Percentiles rank a stretch among this genome's conserved stretches.
Evolutionary conservation across 1,140 invertebrate species (phyloP).

Genomic region (Akabosia matsudoensis): DNA sequence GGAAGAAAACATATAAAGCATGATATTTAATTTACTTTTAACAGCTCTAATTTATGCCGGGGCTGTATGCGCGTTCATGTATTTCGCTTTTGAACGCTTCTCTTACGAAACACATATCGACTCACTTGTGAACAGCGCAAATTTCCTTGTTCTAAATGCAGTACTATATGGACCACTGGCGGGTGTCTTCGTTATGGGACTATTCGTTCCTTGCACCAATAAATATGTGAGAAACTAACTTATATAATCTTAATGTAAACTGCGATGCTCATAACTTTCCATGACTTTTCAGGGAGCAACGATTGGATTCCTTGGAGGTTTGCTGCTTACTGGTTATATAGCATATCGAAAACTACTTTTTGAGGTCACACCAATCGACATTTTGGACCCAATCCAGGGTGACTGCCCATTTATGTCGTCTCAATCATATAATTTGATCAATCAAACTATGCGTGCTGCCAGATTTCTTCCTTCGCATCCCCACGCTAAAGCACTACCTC

Average conservation of each 20-base stretch:
- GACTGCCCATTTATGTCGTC: background rate
- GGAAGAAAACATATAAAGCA: background rate
- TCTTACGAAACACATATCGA: background rate
- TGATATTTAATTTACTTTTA: background rate
- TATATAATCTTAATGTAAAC: background rate
- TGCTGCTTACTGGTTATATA: background rate
- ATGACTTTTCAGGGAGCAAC: background rate
- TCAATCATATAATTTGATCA: too few species aligned
- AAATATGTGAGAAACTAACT: constrained; percentile 24
- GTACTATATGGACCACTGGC: constrained; percentile 7
- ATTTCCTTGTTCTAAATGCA: background rate
- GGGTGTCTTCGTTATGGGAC: constrained; percentile 19
- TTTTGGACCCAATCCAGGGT: background rate
- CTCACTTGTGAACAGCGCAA: background rate
- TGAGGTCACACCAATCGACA: background rate
- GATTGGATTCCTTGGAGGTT: background rate
- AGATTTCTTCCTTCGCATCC: too few species aligned
- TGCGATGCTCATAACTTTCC: background rate
- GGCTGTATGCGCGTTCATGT: background rate
- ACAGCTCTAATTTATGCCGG: background rate
- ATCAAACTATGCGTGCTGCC: too few species aligned
- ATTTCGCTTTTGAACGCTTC: background rate
- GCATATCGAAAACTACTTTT: background rate
- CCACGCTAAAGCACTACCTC: too few species aligned
- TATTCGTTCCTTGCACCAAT: constrained; percentile 30